A percentile compares a stretch with the other conserved stretches of the same genome.
These are phyloP conservation scores for Sebastes oblongus DNA, from an alignment of 2,797 vertebrate genomes.

Conservation along the genomic window DNA sequence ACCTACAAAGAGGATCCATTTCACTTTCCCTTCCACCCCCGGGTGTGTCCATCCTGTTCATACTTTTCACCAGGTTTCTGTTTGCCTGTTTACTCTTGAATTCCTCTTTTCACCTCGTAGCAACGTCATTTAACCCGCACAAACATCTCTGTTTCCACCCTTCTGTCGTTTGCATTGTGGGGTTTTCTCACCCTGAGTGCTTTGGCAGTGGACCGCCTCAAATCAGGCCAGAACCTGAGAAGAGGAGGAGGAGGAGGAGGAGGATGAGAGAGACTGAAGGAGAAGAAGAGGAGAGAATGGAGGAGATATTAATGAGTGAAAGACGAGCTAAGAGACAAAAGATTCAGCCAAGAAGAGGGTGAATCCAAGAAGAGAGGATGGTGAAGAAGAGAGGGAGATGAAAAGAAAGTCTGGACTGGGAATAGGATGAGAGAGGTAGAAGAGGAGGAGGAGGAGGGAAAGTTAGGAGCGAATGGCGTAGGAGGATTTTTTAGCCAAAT, in stretches of 20 bases:
- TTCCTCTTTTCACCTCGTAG: conserved; percentile 51
- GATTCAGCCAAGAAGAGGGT: background rate
- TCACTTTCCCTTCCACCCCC: background rate
- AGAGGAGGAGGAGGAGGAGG: background rate
- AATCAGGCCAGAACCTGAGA: conserved; percentile 27
- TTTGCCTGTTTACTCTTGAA: conserved; percentile 41
- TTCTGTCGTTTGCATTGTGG: conserved; percentile 16
- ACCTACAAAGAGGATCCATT: background rate
- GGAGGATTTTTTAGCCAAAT: background rate
- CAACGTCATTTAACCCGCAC: conserved; percentile 27
- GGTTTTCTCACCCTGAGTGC: background rate
- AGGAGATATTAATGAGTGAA: background rate
- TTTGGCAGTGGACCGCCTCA: background rate
- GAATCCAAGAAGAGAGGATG: background rate
- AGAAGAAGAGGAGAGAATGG: background rate
- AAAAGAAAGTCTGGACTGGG: conserved; percentile 24
- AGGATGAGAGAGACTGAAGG: background rate
- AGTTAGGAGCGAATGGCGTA: background rate
- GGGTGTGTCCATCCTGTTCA: background rate
- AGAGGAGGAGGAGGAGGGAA: conserved; percentile 25
- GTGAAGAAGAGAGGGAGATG: background rate
- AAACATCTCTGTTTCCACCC: background rate
- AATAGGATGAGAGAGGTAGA: conserved; percentile 17
- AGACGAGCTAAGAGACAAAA: background rate
- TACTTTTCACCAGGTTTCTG: background rate